Evolutionary conservation across 2,113 vertebrate species (phyloP).

Genomic region (Passer montanus): DNA sequence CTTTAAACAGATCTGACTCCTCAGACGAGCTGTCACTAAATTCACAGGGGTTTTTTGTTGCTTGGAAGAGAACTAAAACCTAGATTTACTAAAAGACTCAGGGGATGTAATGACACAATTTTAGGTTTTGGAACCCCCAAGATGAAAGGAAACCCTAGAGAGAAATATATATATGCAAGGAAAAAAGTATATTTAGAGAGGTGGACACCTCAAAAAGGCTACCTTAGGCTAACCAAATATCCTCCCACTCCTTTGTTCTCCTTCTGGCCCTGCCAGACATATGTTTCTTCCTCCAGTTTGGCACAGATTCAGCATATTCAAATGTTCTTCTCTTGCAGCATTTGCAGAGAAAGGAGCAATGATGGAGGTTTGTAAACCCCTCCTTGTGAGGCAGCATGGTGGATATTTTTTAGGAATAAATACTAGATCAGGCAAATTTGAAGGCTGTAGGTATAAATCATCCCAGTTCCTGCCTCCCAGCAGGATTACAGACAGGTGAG

Average conservation of each 20-base stretch:
- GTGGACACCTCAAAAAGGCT: neutral
- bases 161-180: neutral
- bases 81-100: neutral
- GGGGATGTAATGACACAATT: conserved; percentile 5
- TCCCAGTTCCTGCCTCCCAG: neutral
- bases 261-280: neutral
- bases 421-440: neutral
- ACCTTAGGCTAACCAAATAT: neutral
- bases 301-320: neutral
- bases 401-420: neutral
- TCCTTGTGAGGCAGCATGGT: neutral
- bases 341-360: neutral
- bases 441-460: neutral
- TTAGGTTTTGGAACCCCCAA: neutral
- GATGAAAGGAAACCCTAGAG: neutral
- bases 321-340: neutral
- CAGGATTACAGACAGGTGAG: neutral
- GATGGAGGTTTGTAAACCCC: neutral
- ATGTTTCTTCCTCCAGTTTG: neutral
- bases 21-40: neutral
- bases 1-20: neutral
- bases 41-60: neutral
- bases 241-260: neutral
- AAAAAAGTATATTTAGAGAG: neutral
- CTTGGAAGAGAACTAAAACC: neutral